These are phyloP conservation scores for Hephaestus fuliginosus DNA, from an alignment of 2,797 vertebrate genomes.

Conservation along the genomic window DNA sequence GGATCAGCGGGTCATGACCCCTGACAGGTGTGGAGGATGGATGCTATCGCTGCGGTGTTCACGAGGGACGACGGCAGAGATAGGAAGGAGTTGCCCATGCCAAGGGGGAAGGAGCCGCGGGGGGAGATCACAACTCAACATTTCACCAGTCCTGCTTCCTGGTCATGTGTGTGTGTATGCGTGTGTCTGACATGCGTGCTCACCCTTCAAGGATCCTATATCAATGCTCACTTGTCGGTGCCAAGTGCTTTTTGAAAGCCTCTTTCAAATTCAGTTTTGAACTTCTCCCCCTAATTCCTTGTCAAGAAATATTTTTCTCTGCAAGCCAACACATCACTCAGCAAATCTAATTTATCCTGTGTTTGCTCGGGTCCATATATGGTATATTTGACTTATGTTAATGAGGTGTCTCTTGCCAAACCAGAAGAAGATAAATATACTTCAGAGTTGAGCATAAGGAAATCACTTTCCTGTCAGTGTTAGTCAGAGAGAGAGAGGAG, in stretches of 20 bases:
- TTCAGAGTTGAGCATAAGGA: conserved; percentile 31
- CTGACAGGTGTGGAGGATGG: conserved; percentile 77
- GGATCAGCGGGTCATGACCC: conserved; percentile 53
- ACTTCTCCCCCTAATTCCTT: conserved; percentile 23
- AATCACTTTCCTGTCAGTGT: conserved; percentile 45
- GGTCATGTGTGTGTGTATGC: conserved; percentile 4
- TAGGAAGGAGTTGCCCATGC: conserved; percentile 31
- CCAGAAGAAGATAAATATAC: conserved; percentile 66
- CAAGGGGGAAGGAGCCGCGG: conserved; percentile 30
- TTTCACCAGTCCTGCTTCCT: conserved; percentile 47
- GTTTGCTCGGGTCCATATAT: conserved; percentile 57
- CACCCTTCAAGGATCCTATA: conserved; percentile 23
- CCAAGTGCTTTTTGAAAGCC: conserved; percentile 24
- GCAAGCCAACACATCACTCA: conserved; percentile 53
- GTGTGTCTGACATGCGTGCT: conserved; percentile 28
- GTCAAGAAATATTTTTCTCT: conserved; percentile 29
- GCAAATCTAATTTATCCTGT: conserved; percentile 38
- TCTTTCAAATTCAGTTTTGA: conserved; percentile 41
- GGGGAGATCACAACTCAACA: conserved; percentile 64
- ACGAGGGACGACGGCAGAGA: conserved; percentile 47
- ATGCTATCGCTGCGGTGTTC: conserved; percentile 41
- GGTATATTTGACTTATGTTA: conserved; percentile 63
- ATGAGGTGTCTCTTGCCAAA: conserved; percentile 62
- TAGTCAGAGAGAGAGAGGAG: neutral
- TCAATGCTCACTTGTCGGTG: conserved; percentile 25